Evolutionary conservation across 2,888 invertebrate genomes (phyloP).

Genomic region (Ypsolopha scabrella): DNA sequence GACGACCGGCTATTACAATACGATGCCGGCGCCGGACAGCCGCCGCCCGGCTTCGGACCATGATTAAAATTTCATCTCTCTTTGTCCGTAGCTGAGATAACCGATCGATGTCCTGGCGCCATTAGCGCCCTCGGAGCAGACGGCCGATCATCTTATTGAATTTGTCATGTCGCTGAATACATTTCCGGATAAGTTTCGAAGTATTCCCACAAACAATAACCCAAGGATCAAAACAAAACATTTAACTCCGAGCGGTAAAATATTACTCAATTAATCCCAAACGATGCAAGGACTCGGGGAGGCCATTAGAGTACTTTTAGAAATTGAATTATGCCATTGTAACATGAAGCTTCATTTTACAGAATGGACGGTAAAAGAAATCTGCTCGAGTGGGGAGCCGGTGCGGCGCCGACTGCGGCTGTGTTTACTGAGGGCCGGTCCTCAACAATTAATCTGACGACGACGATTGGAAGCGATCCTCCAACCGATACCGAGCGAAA

Average conservation of each 20-base stretch:
- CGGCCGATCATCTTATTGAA: conserved; percentile 41
- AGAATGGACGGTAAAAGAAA: conserved; percentile 4
- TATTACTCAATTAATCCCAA: no score
- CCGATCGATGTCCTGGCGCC: conserved; percentile 43
- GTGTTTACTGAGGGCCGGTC: conserved; percentile 28
- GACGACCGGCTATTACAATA: conserved; percentile 34
- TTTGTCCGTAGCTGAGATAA: conserved; percentile 53
- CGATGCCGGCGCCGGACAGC: conserved; percentile 29
- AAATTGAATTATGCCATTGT: conserved; percentile 7
- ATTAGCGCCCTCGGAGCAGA: conserved; percentile 38
- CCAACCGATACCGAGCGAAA: conserved; percentile 23
- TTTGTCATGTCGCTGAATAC: conserved; percentile 27
- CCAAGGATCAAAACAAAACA: no score
- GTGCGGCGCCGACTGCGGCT: conserved; percentile 14
- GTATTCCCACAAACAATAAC: no score
- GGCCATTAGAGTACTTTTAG: neutral
- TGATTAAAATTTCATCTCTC: conserved; percentile 67
- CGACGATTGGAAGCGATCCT: conserved; percentile 29
- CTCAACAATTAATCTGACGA: conserved; percentile 36
- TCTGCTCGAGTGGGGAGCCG: conserved; percentile 5
- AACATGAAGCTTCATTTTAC: conserved; percentile 3
- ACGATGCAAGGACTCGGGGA: neutral
- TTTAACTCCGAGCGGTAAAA: no score
- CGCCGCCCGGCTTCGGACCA: conserved; percentile 46
- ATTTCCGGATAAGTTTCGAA: neutral